These are phyloP conservation scores for Caenorhabditis afra DNA, from an alignment of 2,888 invertebrate species.

Conservation along the genomic window DNA sequence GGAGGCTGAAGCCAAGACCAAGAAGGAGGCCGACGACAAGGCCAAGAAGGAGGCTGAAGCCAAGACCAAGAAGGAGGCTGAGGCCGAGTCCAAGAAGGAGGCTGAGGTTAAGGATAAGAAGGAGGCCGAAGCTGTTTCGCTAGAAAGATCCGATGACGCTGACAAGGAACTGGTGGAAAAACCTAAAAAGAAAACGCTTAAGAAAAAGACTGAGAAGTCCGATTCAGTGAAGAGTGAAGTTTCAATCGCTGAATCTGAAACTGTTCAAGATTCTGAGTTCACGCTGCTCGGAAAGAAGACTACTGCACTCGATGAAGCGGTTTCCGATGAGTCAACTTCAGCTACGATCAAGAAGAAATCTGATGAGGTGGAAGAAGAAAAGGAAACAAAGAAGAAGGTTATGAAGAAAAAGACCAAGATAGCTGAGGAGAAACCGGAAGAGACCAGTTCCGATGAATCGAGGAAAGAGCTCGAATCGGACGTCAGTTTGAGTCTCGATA, in stretches of 20 bases:
- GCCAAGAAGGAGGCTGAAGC: no score
- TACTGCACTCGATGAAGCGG: not conserved
- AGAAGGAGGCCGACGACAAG: no score
- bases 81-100: no score
- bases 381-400: conserved; percentile 31
- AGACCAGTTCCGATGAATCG: conserved; percentile 31
- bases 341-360: conserved; percentile 5
- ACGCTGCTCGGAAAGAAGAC: no score
- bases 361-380: conserved; percentile 5
- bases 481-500: conserved; percentile 49
- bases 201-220: conserved; percentile 21
- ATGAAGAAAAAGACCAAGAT: conserved; percentile 35
- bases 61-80: no score
- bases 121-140: no score
- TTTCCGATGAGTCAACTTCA: not conserved
- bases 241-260: no score
- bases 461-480: conserved; percentile 43
- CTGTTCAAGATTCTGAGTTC: no score
- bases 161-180: conserved; percentile 18
- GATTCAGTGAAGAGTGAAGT: no score
- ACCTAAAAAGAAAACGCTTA: conserved; percentile 6
- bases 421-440: not conserved
- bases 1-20: no score
- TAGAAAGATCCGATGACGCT: no score
- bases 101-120: no score